phyloP scores from a whole-genome alignment of 2,113 vertebrate species.

The Thunnus thynnus region DNA sequence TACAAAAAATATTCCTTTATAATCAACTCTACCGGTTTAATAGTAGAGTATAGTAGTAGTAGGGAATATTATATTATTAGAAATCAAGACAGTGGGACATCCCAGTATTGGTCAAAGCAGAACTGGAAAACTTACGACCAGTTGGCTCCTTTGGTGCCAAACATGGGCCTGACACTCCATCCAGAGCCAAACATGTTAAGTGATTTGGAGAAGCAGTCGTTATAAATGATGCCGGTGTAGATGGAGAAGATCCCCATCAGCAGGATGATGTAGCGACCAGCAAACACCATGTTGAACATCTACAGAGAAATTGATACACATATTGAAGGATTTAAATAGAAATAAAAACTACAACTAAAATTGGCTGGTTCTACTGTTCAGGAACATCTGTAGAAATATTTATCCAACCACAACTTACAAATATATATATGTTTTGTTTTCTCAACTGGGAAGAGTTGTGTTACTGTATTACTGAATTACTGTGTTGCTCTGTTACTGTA shows the following conservation, averaged over 20 bases:
- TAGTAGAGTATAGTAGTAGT: no score
- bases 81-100: neutral
- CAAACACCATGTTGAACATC: conserved; percentile 98
- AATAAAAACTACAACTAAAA: no score
- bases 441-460: neutral
- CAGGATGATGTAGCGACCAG: conserved; percentile 96
- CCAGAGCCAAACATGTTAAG: conserved; percentile 97
- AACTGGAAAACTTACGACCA: conserved; percentile 92
- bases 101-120: neutral
- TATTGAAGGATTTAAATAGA: no score
- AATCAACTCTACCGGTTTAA: no score
- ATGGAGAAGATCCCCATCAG: conserved; percentile 97
- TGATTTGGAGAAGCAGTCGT: conserved; percentile 98
- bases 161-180: conserved; percentile 97
- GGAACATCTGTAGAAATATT: no score
- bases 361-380: no score
- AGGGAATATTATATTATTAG: no score
- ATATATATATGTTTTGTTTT: neutral
- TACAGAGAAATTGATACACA: conserved; percentile 61
- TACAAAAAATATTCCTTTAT: no score
- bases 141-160: conserved; percentile 84
- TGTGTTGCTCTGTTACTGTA: conserved; percentile 48
- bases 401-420: neutral
- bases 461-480: no score
- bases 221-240: conserved; percentile 98